Evolutionary conservation across 2,113 vertebrate genomes (phyloP).

Genomic region (Oceanites oceanicus): DNA sequence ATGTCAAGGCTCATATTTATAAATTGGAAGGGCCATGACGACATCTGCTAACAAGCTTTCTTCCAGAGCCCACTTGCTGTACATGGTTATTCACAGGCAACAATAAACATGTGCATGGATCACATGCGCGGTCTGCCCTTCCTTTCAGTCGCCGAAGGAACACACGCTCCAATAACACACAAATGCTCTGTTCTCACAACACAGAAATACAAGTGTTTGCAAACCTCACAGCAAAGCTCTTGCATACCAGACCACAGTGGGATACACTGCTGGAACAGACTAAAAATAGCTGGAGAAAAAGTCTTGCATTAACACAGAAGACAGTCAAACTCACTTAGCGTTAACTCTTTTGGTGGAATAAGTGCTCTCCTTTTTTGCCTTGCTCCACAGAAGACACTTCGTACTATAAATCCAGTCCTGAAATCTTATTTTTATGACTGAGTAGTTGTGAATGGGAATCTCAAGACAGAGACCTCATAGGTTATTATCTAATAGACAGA

Average conservation of each 20-base stretch:
- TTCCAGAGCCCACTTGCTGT: constrained; percentile 29
- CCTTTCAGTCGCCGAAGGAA: background rate
- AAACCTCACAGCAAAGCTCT: constrained; percentile 38
- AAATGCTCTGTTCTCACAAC: constrained; percentile 34
- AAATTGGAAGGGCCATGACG: constrained; percentile 47
- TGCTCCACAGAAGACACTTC: background rate
- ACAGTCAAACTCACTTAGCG: background rate
- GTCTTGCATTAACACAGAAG: background rate
- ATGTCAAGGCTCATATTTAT: constrained; percentile 56
- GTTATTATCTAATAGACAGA: background rate
- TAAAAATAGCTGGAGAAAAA: constrained; percentile 49
- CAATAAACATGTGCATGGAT: constrained; percentile 41
- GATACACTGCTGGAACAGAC: constrained; percentile 7
- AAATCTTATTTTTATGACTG: background rate
- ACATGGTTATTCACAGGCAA: constrained; percentile 28
- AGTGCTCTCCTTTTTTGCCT: background rate
- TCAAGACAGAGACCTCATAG: no score
- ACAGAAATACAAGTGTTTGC: constrained; percentile 44
- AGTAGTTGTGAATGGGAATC: background rate
- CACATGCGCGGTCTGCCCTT: background rate
- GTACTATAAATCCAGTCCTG: background rate
- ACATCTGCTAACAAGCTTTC: constrained; percentile 59
- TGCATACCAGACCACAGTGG: constrained; percentile 27
- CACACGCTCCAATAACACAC: background rate
- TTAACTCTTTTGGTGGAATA: background rate